Base-by-base conservation (phyloP, 1,140 invertebrate species). In the Brachionus manjavacas region DNA sequence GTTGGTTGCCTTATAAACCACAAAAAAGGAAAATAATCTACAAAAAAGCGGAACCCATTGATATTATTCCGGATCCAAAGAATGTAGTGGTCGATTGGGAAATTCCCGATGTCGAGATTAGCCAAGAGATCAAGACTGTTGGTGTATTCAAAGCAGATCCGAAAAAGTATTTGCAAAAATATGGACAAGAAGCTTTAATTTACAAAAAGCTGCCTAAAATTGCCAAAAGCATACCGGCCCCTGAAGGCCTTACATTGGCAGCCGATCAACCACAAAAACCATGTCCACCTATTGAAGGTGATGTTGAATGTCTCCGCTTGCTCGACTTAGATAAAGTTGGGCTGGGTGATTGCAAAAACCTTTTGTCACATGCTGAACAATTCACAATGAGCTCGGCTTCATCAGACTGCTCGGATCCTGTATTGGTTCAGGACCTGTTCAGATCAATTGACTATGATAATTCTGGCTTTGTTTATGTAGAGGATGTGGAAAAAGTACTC, bases 1-100 rank as follows among this genome's bases (percentile, higher is more conserved):
- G 49, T n/a, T 84, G 84, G 84, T 39, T 84, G 31, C 84, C 84
- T 78, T 84, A 84, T 23, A 70, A 84, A 20, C 79, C 79, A 2
- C 79, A 60, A 41, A 81, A 81, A 12, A 39, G 52, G 8, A 81
- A 81, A 68, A 68, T 81, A 11, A 81, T 81, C 35, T 68, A 64
- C 52, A 43, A 81, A 76, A 76, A 76, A 76, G 72, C 72, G 3
- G 43, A 76, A 0, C 72, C 41, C 25, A 31, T 46, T 14, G 39
- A 49, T 12, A 12, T 76, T 14, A 23, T 49, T 11, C 41, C 39
- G 23, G 72, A 76, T 46, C 72, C 72, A 46, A 76, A 49, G 25
- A 76, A 76, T 76, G 41, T 76, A 8, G 46, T 76, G 1, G 39
- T 76, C 20, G 72, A 76, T 35, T 76, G 72, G 72, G 41, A 76